Evolutionary conservation across 2,888 invertebrate species (phyloP).

Genomic region (Pristionchus maxplancki): DNA sequence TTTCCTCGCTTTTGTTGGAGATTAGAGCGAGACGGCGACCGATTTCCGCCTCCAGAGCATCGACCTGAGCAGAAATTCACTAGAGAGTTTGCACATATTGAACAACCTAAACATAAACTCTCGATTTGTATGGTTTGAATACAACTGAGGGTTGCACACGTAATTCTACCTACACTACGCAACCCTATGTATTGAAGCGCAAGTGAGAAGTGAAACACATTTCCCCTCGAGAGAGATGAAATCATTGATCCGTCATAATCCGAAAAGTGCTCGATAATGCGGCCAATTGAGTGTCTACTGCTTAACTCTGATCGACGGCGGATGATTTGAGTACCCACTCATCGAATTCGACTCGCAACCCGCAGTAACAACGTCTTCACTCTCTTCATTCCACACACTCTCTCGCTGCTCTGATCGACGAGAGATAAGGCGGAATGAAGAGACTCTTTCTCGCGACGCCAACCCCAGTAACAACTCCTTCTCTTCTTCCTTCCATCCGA

Average conservation of each 20-base stretch:
- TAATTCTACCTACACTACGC: no score
- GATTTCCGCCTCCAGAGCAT: conserved; percentile 18
- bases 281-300: background rate
- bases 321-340: background rate
- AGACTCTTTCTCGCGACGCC: no score
- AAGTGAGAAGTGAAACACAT: background rate
- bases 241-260: background rate
- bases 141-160: no score
- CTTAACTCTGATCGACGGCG: background rate
- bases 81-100: no score
- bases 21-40: conserved; percentile 35
- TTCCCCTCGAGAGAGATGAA: background rate
- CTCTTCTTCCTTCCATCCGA: background rate
- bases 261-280: background rate
- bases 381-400: background rate
- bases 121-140: no score
- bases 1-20: conserved; percentile 15
- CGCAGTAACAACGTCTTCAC: background rate
- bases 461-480: background rate
- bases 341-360: conserved; percentile 1
- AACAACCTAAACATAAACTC: no score
- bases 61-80: background rate
- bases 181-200: no score
- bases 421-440: background rate
- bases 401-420: background rate